These are phyloP conservation scores for Yasuhikotakia modesta DNA, from an alignment of 2,797 vertebrate species.

Conservation along the genomic window DNA sequence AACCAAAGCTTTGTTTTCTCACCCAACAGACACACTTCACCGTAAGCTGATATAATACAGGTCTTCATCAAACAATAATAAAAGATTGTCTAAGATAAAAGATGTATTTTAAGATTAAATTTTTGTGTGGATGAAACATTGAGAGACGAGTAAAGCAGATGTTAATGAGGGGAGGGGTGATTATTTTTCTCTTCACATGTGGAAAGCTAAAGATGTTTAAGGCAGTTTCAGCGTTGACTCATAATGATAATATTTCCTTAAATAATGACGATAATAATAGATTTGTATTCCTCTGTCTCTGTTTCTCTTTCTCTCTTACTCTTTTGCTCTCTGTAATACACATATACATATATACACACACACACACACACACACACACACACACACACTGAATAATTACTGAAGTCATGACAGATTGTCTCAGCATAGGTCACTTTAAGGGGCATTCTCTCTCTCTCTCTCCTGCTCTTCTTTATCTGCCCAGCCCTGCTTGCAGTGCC, in stretches of 20 bases:
- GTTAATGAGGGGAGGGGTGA: background rate
- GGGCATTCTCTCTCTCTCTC: conserved; percentile 48
- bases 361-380: conserved; percentile 38
- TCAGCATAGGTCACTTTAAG: conserved; percentile 79
- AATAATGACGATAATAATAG: conserved; percentile 17
- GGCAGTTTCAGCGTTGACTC: conserved; percentile 27
- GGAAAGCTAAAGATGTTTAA: background rate
- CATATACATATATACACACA: too few relatives aligned
- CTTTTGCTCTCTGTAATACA: background rate
- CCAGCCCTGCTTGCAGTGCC: conserved; percentile 45
- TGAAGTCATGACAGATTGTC: conserved; percentile 83
- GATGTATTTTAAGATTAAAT: background rate
- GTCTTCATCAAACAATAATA: conserved; percentile 29
- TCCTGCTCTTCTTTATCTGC: conserved; percentile 41
- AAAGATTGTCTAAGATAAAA: background rate
- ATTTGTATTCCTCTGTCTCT: too few relatives aligned
- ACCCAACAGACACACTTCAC: conserved; percentile 27
- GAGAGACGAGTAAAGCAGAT: background rate
- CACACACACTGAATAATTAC: conserved; percentile 78
- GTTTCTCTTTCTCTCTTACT: background rate
- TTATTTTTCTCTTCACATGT: background rate
- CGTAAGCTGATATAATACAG: conserved; percentile 36
- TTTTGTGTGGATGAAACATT: background rate
- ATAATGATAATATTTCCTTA: conserved; percentile 25
- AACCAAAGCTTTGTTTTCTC: conserved; percentile 50